A percentile compares a stretch with the other conserved stretches of the same genome.
phyloP scores from a whole-genome alignment of 2,797 vertebrate species.

The Scarus forsteni region DNA sequence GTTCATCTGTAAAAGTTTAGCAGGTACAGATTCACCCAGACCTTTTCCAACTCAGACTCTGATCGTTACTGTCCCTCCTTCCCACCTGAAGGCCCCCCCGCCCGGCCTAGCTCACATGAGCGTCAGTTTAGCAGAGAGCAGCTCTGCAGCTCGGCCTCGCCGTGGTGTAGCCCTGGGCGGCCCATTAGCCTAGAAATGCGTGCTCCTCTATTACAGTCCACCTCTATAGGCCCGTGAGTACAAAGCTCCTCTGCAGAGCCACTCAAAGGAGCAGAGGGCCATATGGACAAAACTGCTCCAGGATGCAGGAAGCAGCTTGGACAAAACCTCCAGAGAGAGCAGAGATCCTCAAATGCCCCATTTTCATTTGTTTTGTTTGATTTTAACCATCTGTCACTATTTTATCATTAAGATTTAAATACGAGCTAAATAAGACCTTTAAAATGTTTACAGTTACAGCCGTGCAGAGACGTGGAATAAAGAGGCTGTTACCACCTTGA shows the following conservation, averaged over 20 bases:
- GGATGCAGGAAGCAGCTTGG: conserved; percentile 33
- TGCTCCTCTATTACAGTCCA: conserved; percentile 28
- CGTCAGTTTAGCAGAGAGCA: conserved; percentile 40
- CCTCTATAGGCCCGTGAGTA: conserved; percentile 16
- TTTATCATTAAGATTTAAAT: conserved; percentile 17
- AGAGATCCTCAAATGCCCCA: conserved; percentile 1
- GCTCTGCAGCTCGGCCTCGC: conserved; percentile 31
- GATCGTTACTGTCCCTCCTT: conserved; percentile 14
- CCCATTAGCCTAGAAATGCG: conserved; percentile 60
- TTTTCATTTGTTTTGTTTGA: conserved; percentile 11
- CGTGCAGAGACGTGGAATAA: conserved; percentile 29
- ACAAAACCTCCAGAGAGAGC: conserved; percentile 15
- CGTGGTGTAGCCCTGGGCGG: conserved; percentile 46
- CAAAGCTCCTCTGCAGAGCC: conserved; percentile 24
- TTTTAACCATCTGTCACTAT: conserved; percentile 5
- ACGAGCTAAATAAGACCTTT: conserved; percentile 22
- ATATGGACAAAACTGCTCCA: conserved; percentile 35
- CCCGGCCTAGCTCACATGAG: conserved; percentile 7
- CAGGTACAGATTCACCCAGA: too few species aligned
- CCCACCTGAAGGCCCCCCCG: conserved; percentile 13
- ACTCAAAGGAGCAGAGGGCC: not conserved
- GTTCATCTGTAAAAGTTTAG: too few species aligned
- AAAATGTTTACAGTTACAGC: conserved; percentile 37
- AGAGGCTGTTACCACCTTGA: conserved; percentile 20
- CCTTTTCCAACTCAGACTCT: not conserved